phyloP scores from a whole-genome alignment of 2,888 invertebrate genomes.

The Trileptium ribeirensis region DNA sequence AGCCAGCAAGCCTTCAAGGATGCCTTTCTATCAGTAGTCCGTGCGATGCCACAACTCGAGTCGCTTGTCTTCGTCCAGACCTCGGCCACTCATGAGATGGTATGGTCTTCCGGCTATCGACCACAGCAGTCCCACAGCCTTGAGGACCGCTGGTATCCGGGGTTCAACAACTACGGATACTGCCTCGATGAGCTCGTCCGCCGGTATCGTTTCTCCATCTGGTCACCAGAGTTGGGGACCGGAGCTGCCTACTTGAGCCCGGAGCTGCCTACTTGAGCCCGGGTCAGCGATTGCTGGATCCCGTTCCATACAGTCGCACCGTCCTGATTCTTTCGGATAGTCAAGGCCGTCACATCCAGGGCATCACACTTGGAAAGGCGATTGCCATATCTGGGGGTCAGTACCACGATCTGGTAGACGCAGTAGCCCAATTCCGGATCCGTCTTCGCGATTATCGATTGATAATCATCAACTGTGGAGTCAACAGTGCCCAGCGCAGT shows the following conservation, averaged over 20 bases:
- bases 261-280: background rate
- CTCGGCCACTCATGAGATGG: background rate
- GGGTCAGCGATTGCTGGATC: background rate
- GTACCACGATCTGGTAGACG: too few species aligned
- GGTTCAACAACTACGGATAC: background rate
- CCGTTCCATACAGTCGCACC: background rate
- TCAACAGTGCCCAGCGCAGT: too few species aligned
- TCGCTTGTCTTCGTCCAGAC: background rate
- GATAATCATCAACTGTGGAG: too few species aligned
- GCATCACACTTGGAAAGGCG: too few species aligned
- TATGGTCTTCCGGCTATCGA: background rate
- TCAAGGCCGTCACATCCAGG: too few species aligned
- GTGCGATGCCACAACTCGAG: background rate
- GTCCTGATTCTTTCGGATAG: too few species aligned
- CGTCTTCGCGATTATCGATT: too few species aligned
- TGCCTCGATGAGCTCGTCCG: background rate
- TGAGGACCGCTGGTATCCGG: background rate
- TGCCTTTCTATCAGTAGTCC: background rate
- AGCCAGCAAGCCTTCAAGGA: background rate
- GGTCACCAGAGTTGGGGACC: background rate
- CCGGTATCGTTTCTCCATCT: background rate
- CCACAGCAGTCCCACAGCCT: background rate
- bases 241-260: background rate
- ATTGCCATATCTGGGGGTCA: too few species aligned
- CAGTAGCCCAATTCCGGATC: too few species aligned